Percentiles rank a stretch among this genome's conserved stretches.
phyloP scores from a whole-genome alignment of 2,113 vertebrate genomes.

The Silurus glanis region DNA sequence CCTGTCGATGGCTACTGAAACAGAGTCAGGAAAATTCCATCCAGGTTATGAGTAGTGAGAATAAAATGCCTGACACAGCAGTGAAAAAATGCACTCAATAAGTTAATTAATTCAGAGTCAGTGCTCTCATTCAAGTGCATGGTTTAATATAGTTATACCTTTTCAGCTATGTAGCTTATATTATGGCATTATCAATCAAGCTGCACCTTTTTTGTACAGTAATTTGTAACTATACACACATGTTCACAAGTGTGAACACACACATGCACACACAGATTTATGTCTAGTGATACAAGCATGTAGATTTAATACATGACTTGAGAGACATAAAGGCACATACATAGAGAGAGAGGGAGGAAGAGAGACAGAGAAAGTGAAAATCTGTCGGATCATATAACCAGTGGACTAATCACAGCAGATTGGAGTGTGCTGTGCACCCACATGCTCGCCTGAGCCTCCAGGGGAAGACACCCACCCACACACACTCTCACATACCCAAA shows the following conservation, averaged over 20 bases:
- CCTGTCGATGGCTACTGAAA: neutral
- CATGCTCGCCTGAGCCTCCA: constrained; percentile 25
- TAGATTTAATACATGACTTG: neutral
- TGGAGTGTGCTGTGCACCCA: constrained; percentile 46
- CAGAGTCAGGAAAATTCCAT: neutral
- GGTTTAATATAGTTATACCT: neutral
- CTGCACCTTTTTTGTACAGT: neutral
- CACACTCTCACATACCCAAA: constrained; percentile 40
- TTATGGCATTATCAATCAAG: neutral
- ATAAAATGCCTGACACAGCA: neutral
- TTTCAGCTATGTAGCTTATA: neutral
- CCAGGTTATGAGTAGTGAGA: neutral
- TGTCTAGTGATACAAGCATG: neutral
- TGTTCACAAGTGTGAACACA: neutral
- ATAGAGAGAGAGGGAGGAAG: neutral
- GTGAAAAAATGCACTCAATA: neutral
- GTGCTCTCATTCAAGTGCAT: neutral
- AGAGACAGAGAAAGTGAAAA: neutral
- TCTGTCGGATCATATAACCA: constrained; percentile 12
- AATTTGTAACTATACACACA: neutral
- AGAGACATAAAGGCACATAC: neutral
- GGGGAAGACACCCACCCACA: constrained; percentile 31
- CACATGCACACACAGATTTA: neutral
- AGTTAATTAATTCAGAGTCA: neutral
- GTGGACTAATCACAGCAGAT: constrained; percentile 14